Conservation (phyloP, 2,797 vertebrate species). For the Pseudomugil gertrudae region DNA sequence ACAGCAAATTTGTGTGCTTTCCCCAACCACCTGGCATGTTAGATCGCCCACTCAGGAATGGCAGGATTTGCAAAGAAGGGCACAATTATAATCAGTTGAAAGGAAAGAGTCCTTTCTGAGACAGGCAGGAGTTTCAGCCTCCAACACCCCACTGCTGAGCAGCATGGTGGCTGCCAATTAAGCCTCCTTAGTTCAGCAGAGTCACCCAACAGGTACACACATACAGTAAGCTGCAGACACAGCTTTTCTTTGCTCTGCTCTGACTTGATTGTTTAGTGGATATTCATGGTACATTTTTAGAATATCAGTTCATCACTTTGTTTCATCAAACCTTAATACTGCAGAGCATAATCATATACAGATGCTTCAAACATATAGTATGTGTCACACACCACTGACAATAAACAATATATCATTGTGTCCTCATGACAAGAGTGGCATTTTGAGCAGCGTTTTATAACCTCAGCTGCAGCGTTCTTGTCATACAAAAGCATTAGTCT, state of each 20-base stretch:
- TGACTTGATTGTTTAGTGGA: slow-evolving; percentile 22
- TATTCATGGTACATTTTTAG: slow-evolving; percentile 13
- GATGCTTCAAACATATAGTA: slow-evolving; percentile 11
- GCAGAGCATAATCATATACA: background rate
- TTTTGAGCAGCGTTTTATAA: too few species aligned
- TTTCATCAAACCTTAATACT: background rate
- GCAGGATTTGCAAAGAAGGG: slow-evolving; percentile 49
- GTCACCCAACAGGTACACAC: slow-evolving; percentile 21
- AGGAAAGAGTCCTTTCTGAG: slow-evolving; percentile 53
- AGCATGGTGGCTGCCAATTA: slow-evolving; percentile 54
- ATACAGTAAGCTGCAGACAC: slow-evolving; percentile 10
- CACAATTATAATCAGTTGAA: slow-evolving; percentile 67
- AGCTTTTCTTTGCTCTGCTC: slow-evolving; percentile 26
- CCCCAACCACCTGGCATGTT: slow-evolving; percentile 27
- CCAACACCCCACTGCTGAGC: slow-evolving; percentile 30
- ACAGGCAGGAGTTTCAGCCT: slow-evolving; percentile 42
- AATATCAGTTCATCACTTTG: background rate
- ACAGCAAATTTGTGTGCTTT: slow-evolving; percentile 35
- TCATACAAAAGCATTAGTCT: background rate
- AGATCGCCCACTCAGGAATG: slow-evolving; percentile 56
- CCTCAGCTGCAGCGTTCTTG: too few species aligned
- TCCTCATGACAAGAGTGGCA: background rate
- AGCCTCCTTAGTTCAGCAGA: slow-evolving; percentile 31
- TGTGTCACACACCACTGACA: background rate
- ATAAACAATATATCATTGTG: background rate